Evolutionary conservation across 2,797 vertebrate species (phyloP).

Genomic region (Pelochelys cantorii): DNA sequence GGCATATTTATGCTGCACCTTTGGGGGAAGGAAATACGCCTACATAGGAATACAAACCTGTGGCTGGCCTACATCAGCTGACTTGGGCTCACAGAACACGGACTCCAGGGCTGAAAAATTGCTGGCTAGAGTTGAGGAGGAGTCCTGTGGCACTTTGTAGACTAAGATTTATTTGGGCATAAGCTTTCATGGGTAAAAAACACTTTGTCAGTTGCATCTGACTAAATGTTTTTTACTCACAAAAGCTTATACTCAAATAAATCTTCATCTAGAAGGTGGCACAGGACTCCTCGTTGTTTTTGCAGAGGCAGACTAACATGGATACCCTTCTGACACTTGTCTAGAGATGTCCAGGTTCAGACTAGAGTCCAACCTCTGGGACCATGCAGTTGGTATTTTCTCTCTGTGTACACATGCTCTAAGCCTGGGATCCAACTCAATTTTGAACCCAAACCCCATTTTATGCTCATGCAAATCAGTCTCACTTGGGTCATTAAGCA

Average conservation of each 20-base stretch:
- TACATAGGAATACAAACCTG: not conserved
- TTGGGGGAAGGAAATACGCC: not conserved
- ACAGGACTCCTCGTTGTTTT: too few species aligned
- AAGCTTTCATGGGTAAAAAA: too few species aligned
- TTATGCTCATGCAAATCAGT: not conserved
- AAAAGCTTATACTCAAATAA: too few species aligned
- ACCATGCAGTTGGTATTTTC: not conserved
- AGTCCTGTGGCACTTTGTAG: too few species aligned
- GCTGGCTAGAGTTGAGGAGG: not conserved
- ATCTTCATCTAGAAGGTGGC: too few species aligned
- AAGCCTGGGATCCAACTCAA: not conserved
- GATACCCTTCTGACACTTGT: too few species aligned
- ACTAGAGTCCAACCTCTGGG: not conserved
- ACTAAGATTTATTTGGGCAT: too few species aligned
- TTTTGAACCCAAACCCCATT: not conserved
- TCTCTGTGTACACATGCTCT: not conserved
- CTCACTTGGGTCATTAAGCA: not conserved
- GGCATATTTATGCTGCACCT: not conserved
- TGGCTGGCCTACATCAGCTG: rapidly evolving
- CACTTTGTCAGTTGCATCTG: too few species aligned
- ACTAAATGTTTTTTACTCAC: too few species aligned
- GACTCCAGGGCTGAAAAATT: not conserved
- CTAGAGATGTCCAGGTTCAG: not conserved
- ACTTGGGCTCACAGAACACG: not conserved
- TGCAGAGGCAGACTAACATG: too few species aligned